phyloP scores from a whole-genome alignment of 1,140 invertebrate species.

The Ceratosolen solmsi region DNA sequence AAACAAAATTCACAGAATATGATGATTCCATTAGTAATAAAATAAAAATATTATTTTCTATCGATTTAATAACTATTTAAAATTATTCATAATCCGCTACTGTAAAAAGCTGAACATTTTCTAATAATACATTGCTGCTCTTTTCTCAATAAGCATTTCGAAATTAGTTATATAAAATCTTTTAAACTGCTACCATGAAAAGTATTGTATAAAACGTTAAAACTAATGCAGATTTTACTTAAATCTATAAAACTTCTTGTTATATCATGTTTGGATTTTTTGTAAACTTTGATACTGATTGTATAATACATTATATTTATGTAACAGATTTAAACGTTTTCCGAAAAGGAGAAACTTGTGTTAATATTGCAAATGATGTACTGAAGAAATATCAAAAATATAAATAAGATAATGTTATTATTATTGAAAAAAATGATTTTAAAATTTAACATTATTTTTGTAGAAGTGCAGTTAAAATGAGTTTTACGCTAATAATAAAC shows the following conservation, averaged over 20 bases:
- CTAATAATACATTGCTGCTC: constrained; percentile 16
- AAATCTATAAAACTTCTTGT: constrained; percentile 46
- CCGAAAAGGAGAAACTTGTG: constrained; percentile 20
- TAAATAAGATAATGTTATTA: constrained; percentile 21
- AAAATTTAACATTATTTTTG: constrained; percentile 47
- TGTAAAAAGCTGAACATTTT: constrained; percentile 31
- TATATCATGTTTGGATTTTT: constrained; percentile 47
- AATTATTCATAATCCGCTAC: constrained; percentile 20
- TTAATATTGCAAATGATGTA: constrained; percentile 37
- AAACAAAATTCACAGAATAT: constrained; percentile 41
- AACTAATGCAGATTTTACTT: constrained; percentile 39
- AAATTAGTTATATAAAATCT: constrained; percentile 33
- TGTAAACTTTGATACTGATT: constrained; percentile 51
- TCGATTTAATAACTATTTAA: constrained; percentile 18
- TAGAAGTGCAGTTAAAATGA: constrained; percentile 36
- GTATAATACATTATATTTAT: constrained; percentile 44
- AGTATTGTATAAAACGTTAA: constrained; percentile 49
- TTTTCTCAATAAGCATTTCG: constrained; percentile 31
- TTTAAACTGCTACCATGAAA: constrained; percentile 31
- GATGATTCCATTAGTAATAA: constrained; percentile 19
- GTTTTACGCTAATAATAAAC: background rate
- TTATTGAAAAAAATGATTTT: constrained; percentile 24
- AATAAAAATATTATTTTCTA: constrained; percentile 22
- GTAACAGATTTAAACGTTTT: constrained; percentile 38
- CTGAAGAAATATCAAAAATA: constrained; percentile 41